Evolutionary conservation across 2,888 invertebrate species (phyloP).

Genomic region (Campoplex capitator): DNA sequence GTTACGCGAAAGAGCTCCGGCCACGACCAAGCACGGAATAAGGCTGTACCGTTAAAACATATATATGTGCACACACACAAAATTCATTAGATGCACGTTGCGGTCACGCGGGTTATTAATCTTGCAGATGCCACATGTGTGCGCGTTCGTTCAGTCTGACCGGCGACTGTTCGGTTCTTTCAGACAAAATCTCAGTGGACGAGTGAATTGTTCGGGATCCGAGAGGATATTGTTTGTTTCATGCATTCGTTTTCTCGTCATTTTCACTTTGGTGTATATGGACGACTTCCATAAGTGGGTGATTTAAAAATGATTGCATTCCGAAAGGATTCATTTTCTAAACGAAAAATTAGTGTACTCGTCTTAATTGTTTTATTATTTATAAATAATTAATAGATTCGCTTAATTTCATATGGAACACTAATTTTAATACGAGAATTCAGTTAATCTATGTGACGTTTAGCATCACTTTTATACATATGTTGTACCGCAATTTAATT

Average conservation of each 20-base stretch:
- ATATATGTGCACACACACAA: neutral
- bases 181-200: conserved; percentile 54
- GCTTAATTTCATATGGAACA: neutral
- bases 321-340: neutral
- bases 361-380: neutral
- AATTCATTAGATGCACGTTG: conserved; percentile 71
- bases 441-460: neutral
- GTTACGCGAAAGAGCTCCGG: neutral
- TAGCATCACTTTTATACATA: neutral
- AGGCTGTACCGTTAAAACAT: neutral
- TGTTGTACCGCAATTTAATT: conserved; percentile 13
- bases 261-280: neutral
- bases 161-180: conserved; percentile 43
- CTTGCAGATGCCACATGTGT: conserved; percentile 71
- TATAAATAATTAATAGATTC: neutral
- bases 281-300: no score
- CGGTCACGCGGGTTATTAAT: conserved; percentile 76
- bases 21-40: neutral
- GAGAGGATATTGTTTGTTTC: conserved; percentile 53
- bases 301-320: no score
- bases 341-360: neutral
- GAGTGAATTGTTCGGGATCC: conserved; percentile 42
- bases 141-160: conserved; percentile 46
- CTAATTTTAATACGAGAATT: neutral
- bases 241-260: conserved; percentile 1